Percentiles rank a stretch among this genome's conserved stretches.
phyloP scores from a whole-genome alignment of 1,140 invertebrate species.

The Apis cerana region DNA sequence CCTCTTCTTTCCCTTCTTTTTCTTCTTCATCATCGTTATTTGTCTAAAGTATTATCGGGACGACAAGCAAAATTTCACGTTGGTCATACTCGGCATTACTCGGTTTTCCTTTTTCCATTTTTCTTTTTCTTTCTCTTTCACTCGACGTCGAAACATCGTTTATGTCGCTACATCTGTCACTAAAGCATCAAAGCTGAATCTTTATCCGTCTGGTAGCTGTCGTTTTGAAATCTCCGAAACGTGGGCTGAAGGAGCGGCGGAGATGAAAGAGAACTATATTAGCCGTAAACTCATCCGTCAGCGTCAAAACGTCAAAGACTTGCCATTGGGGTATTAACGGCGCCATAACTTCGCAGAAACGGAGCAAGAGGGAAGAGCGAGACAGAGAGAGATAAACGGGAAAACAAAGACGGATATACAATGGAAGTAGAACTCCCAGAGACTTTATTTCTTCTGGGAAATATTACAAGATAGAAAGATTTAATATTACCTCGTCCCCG shows the following conservation, averaged over 20 bases:
- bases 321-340: conserved; percentile 77
- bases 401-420: conserved; percentile 13
- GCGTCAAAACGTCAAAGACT: conserved; percentile 76
- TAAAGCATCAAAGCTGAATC: conserved; percentile 52
- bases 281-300: conserved; percentile 81
- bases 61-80: no score
- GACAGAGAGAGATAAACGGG: not conserved
- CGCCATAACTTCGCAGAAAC: conserved; percentile 69
- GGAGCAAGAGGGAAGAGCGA: not conserved
- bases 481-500: conserved; percentile 26
- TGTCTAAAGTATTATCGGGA: no score
- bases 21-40: no score
- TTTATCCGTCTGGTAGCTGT: conserved; percentile 64
- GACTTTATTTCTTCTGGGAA: conserved; percentile 53
- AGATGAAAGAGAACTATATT: conserved; percentile 79
- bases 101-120: no score
- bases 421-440: conserved; percentile 36
- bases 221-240: conserved; percentile 54
- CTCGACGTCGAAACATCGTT: conserved; percentile 40
- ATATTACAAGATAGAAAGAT: conserved; percentile 42
- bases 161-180: conserved; percentile 28
- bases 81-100: no score
- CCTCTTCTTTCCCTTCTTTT: no score
- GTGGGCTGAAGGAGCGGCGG: conserved; percentile 62
- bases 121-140: no score